Percentiles rank a stretch among this genome's conserved stretches.
These are phyloP conservation scores for Mirza zaza DNA, from an alignment of 2,113 vertebrate species.

Conservation along the genomic window DNA sequence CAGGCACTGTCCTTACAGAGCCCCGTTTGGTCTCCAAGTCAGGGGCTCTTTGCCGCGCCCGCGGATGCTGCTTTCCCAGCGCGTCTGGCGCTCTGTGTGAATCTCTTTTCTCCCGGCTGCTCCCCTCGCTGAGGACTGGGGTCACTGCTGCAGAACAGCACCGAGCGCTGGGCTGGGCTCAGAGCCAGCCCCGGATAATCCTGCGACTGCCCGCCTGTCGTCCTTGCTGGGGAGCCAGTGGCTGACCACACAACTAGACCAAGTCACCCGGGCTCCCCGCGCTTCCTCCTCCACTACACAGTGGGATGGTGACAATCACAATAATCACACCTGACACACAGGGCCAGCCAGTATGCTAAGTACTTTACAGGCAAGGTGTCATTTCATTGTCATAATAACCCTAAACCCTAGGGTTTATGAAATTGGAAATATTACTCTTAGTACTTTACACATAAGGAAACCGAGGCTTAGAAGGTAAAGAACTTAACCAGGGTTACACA, in stretches of 20 bases:
- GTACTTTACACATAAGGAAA: background rate
- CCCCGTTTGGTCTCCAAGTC: background rate
- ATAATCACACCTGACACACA: background rate
- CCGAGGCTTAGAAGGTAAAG: background rate
- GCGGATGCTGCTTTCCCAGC: background rate
- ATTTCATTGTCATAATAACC: background rate
- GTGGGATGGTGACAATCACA: background rate
- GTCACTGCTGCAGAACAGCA: background rate
- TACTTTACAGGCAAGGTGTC: background rate
- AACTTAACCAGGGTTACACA: background rate
- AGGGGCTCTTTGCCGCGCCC: background rate
- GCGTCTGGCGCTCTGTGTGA: background rate
- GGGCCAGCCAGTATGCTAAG: background rate
- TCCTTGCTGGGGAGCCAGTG: background rate
- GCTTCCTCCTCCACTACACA: background rate
- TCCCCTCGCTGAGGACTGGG: background rate
- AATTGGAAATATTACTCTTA: background rate
- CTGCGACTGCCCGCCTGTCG: background rate
- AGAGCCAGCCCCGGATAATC: background rate
- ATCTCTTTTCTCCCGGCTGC: background rate
- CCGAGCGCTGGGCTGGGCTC: background rate
- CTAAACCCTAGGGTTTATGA: background rate
- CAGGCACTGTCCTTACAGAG: background rate
- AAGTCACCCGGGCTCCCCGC: background rate
- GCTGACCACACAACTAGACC: background rate